Percentiles rank a stretch among this genome's conserved stretches.
Conservation (phyloP, 64 coral and sea anemone genomes). For the Astreopora myriophthalma region DNA sequence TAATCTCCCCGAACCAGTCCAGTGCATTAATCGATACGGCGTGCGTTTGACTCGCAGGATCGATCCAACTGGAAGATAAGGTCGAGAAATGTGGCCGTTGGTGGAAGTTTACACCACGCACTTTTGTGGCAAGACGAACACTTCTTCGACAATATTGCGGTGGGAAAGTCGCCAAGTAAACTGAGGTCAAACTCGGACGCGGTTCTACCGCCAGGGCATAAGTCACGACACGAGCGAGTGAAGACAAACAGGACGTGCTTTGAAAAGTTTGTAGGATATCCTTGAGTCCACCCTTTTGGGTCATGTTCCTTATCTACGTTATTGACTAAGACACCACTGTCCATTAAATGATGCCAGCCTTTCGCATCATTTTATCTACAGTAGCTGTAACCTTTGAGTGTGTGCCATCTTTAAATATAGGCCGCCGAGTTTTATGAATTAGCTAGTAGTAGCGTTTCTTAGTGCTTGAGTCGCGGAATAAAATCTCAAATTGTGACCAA, state of each 20-base stretch:
- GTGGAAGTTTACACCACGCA: neutral
- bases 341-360: neutral
- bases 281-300: neutral
- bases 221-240: neutral
- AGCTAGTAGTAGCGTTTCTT: too few species aligned
- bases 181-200: neutral
- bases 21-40: neutral
- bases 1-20: slow-evolving; percentile 21
- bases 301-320: neutral
- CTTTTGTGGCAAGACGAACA: neutral
- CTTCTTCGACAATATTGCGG: neutral
- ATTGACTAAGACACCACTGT: too few species aligned
- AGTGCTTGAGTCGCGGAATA: too few species aligned
- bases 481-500: too few species aligned
- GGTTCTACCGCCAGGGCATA: neutral
- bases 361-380: neutral
- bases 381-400: too few species aligned
- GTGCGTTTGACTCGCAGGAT: neutral
- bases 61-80: neutral
- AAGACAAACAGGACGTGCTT: neutral
- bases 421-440: too few species aligned
- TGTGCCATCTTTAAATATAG: too few species aligned
- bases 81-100: neutral
- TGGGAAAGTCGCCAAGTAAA: neutral
- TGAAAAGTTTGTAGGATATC: neutral